phyloP scores from a whole-genome alignment of 2,797 vertebrate genomes.

The Anniella stebbinsi region DNA sequence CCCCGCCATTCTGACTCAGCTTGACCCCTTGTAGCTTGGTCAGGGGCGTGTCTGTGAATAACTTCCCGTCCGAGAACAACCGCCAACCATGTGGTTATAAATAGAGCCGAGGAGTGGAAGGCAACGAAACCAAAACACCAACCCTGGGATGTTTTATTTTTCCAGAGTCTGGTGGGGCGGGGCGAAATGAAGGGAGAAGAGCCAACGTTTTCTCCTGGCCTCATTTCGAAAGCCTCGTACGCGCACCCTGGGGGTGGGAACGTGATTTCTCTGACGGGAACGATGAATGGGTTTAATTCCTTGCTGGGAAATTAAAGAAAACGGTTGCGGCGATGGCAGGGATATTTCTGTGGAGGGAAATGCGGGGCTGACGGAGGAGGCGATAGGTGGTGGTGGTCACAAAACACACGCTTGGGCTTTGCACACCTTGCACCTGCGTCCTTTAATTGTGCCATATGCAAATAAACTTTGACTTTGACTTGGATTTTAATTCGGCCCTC shows the following conservation, averaged over 20 bases:
- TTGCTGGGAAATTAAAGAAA: background rate
- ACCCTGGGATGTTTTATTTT: background rate
- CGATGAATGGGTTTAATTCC: background rate
- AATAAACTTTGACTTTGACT: no score
- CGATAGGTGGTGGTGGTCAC: background rate
- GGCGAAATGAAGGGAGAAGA: background rate
- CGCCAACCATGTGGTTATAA: background rate
- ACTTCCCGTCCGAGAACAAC: background rate
- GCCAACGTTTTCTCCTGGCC: background rate
- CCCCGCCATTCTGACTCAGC: background rate
- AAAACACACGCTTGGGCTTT: no score
- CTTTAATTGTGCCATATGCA: no score
- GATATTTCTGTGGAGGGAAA: background rate
- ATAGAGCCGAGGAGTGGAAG: background rate
- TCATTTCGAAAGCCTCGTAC: background rate
- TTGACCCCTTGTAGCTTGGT: background rate
- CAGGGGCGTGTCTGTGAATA: background rate
- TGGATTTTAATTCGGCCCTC: background rate
- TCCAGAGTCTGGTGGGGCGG: no score
- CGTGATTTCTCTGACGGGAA: background rate
- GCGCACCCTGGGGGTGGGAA: background rate
- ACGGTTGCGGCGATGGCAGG: background rate
- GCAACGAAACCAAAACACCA: background rate
- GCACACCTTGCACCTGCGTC: background rate
- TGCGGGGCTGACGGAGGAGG: background rate